These are phyloP conservation scores for Dicaeum eximium DNA, from an alignment of 2,113 vertebrate species.

Conservation along the genomic window DNA sequence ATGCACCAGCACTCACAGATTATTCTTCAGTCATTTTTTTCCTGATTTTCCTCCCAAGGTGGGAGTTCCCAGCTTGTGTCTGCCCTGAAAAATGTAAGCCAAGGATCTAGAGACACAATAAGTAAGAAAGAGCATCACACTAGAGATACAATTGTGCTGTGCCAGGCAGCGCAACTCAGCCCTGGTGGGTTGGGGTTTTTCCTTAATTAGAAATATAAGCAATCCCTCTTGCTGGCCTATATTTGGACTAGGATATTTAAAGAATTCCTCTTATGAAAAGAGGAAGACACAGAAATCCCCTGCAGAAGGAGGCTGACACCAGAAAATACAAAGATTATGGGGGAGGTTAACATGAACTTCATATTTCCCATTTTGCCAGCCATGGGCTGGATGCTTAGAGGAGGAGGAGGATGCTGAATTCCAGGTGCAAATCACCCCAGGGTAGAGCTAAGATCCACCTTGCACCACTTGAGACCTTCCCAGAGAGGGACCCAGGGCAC, in stretches of 20 bases:
- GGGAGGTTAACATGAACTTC: fast-evolving
- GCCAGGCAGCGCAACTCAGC: not conserved
- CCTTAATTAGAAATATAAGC: not conserved
- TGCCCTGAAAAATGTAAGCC: not conserved
- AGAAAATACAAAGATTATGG: not conserved
- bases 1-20: not conserved
- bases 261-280: not conserved
- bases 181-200: not conserved
- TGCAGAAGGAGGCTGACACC: not conserved
- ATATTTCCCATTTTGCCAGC: not conserved
- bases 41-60: not conserved
- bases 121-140: not conserved
- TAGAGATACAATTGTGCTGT: not conserved
- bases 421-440: not conserved
- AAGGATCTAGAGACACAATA: not conserved
- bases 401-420: not conserved
- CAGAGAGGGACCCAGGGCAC: not conserved
- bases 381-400: not conserved
- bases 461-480: not conserved
- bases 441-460: not conserved
- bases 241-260: not conserved
- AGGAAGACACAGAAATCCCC: not conserved
- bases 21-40: not conserved
- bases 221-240: not conserved
- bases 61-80: not conserved